Percentiles rank a stretch among this genome's conserved stretches.
Conservation (phyloP, 2,113 vertebrate species). For the Symphodus melops region DNA sequence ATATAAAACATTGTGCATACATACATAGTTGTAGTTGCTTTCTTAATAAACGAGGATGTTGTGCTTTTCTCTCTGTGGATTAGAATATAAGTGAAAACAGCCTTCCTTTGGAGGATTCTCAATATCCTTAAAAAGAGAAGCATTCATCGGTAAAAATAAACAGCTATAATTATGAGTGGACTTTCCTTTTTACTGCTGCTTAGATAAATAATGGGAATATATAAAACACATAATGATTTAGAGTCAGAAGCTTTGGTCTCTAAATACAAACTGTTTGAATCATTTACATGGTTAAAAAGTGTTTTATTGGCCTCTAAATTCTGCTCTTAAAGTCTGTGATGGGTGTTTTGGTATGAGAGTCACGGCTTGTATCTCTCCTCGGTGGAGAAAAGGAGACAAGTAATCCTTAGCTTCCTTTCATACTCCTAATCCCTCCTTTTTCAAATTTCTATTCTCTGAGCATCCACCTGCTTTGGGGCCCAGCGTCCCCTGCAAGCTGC, state of each 20-base stretch:
- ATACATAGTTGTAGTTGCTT: no score
- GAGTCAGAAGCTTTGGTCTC: background rate
- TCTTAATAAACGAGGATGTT: no score
- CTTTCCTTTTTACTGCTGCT: background rate
- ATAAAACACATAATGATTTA: background rate
- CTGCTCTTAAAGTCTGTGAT: background rate
- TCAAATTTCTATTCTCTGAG: conserved; percentile 57
- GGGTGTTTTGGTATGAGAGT: conserved; percentile 42
- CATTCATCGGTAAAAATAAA: no score
- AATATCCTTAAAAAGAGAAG: no score
- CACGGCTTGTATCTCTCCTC: conserved; percentile 42
- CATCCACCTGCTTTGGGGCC: conserved; percentile 72
- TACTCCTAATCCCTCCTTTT: conserved; percentile 69
- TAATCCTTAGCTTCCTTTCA: conserved; percentile 70
- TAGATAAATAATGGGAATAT: background rate
- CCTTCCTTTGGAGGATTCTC: no score
- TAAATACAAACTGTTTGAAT: background rate
- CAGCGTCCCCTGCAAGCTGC: conserved; percentile 40
- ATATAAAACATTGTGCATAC: no score
- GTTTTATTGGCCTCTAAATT: background rate
- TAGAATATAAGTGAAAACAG: no score
- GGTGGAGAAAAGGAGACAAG: conserved; percentile 59
- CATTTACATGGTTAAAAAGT: background rate
- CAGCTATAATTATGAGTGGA: background rate
- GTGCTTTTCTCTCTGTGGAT: background rate